A percentile compares a stretch with the other conserved stretches of the same genome.
Conservation (phyloP, 2,113 vertebrate genomes). For the Pterocles burchelli region DNA sequence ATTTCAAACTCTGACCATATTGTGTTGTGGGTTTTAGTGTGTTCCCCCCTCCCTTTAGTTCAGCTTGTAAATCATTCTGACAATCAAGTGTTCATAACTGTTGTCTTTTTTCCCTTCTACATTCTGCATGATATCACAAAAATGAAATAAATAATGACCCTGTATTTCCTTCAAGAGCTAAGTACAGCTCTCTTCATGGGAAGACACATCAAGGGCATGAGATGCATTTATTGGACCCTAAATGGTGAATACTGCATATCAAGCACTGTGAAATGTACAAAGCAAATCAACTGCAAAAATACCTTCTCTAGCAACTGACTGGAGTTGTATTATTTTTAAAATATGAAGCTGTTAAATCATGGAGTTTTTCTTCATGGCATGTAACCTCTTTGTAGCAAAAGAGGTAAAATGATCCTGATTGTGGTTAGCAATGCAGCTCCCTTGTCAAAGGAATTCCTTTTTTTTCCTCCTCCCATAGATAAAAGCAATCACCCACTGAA, state of each 20-base stretch:
- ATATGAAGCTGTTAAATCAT: not conserved
- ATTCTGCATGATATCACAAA: not conserved
- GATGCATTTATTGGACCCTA: not conserved
- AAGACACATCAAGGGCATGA: not conserved
- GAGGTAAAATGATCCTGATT: slow-evolving; percentile 46
- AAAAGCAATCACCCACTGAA: not conserved
- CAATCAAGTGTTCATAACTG: not conserved
- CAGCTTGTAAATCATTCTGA: not conserved
- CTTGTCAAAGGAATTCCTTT: slow-evolving; percentile 51
- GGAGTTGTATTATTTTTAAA: not conserved
- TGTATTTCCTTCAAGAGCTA: not conserved
- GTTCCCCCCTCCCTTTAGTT: not conserved
- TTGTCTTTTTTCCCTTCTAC: rapidly evolving
- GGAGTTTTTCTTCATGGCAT: slow-evolving; percentile 9
- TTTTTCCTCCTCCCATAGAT: slow-evolving; percentile 36
- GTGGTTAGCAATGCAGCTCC: slow-evolving; percentile 29
- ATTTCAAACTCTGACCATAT: not conserved
- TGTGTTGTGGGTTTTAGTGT: not conserved
- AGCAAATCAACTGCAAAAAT: slow-evolving; percentile 16
- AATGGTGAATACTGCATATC: not conserved
- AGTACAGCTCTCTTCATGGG: not conserved
- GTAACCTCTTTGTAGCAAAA: slow-evolving; percentile 19
- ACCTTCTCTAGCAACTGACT: not conserved
- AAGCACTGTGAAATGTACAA: not conserved
- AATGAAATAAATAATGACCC: not conserved